A percentile compares a stretch with the other conserved stretches of the same genome.
Conservation (phyloP, 2,113 vertebrate genomes). For the Xenopus borealis region DNA sequence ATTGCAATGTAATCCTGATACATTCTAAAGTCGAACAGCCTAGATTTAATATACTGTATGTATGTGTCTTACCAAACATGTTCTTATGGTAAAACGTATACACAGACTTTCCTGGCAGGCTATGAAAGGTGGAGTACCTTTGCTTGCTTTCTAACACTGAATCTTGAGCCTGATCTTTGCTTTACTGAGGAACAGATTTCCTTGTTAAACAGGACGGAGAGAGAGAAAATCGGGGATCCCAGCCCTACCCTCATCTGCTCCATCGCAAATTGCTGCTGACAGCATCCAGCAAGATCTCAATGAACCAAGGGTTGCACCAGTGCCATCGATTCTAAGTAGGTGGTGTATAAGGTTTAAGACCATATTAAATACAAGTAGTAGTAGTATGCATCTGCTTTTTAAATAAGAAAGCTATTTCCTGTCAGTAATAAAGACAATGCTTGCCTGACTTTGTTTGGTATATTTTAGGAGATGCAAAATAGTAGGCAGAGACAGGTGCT, state of each 20-base stretch:
- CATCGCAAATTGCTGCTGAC: conserved; percentile 54
- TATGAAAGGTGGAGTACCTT: background rate
- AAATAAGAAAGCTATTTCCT: no score
- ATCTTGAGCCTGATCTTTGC: conserved; percentile 41
- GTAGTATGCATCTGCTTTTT: no score
- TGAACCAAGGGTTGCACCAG: conserved; percentile 58
- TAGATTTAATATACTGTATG: no score
- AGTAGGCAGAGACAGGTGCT: no score
- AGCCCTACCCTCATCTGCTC: conserved; percentile 56
- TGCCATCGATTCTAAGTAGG: conserved; percentile 62
- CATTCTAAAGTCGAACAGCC: no score
- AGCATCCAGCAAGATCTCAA: conserved; percentile 52
- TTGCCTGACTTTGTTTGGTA: no score
- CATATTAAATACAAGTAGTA: background rate
- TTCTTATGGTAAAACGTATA: background rate
- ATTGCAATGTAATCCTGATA: no score
- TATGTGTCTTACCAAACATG: no score
- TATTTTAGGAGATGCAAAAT: no score
- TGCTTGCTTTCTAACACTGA: conserved; percentile 40
- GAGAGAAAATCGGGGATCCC: conserved; percentile 57
- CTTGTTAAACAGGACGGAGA: conserved; percentile 69
- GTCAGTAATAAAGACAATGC: no score
- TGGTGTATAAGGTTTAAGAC: conserved; percentile 56
- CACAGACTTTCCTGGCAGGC: background rate
- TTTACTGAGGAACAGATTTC: conserved; percentile 67